phyloP scores from a whole-genome alignment of 2,113 vertebrate species.

The Bagarius yarrelli region DNA sequence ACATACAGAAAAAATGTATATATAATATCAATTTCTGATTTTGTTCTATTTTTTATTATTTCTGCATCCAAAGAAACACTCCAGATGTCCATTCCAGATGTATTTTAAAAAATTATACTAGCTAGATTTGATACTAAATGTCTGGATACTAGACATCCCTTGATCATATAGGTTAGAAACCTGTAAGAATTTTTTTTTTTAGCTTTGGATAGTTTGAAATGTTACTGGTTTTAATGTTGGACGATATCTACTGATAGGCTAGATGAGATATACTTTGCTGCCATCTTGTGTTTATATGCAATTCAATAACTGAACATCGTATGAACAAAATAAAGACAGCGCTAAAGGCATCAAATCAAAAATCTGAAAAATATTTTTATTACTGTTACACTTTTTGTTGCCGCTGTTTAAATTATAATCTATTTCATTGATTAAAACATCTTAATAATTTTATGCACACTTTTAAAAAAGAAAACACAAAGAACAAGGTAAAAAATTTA shows the following conservation, averaged over 20 bases:
- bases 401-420: background rate
- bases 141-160: background rate
- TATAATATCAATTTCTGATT: too few relatives aligned
- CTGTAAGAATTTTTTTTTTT: background rate
- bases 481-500: background rate
- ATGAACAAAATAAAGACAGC: background rate
- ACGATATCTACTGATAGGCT: too few relatives aligned
- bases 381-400: background rate
- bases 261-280: background rate
- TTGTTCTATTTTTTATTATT: too few relatives aligned
- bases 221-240: background rate
- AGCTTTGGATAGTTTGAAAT: background rate
- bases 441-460: background rate
- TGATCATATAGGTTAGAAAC: background rate
- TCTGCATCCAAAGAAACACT: background rate
- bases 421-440: background rate
- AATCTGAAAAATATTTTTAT: background rate
- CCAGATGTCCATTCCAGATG: background rate
- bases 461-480: background rate
- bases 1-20: too few relatives aligned
- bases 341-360: background rate
- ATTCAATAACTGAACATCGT: background rate
- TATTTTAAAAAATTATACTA: background rate
- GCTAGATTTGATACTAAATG: background rate
- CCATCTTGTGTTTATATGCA: constrained; percentile 18